These are phyloP conservation scores for Aphis gossypii DNA, from an alignment of 1,140 invertebrate species.

Conservation along the genomic window DNA sequence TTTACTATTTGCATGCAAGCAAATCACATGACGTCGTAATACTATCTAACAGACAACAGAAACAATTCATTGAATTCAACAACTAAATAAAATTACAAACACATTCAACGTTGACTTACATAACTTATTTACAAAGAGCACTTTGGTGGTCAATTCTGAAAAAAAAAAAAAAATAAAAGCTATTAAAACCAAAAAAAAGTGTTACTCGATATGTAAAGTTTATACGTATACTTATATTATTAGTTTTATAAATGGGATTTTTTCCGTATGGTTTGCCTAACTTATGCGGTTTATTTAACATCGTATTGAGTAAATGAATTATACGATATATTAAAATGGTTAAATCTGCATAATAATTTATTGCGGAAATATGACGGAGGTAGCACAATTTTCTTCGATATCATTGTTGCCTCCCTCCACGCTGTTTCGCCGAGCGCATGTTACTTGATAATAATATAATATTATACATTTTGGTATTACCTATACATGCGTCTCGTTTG, in stretches of 20 bases:
- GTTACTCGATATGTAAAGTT: neutral
- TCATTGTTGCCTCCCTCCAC: neutral
- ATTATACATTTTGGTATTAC: neutral
- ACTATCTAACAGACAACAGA: neutral
- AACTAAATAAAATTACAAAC: neutral
- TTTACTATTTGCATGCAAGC: neutral
- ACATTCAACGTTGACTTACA: neutral
- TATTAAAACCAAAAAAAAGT: neutral
- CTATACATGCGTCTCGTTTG: neutral
- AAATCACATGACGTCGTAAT: neutral
- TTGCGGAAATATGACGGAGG: neutral
- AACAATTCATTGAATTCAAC: neutral
- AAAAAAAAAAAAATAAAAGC: too few relatives aligned
- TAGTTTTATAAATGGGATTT: neutral
- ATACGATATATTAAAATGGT: neutral
- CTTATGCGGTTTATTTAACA: neutral
- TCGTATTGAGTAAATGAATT: neutral
- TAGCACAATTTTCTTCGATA: neutral
- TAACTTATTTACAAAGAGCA: too few relatives aligned
- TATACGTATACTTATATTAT: neutral
- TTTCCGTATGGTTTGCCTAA: neutral
- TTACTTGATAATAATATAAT: neutral
- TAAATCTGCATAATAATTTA: neutral
- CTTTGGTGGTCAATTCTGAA: too few relatives aligned
- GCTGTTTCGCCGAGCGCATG: neutral